Base-by-base conservation (phyloP, 2,888 invertebrate species). In the Drosophila rellima region DNA sequence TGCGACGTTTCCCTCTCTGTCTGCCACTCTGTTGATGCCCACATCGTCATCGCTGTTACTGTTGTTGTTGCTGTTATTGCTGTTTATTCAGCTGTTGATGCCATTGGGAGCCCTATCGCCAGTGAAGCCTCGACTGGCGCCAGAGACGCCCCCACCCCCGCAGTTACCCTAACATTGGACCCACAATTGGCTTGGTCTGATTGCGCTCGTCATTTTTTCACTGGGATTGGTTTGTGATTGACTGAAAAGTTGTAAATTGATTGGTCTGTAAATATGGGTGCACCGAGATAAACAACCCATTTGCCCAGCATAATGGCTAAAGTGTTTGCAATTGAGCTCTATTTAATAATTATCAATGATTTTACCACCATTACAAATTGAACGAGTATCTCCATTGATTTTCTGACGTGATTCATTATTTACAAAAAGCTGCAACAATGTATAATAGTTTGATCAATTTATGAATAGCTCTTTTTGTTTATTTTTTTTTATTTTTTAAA, bases 81-180 rank as follows among this genome's bases (percentile, higher is more conserved):
- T 80, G 78, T 79, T 85, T 73, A 79, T 85, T 72, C 82, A 82
- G 80, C 86, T 82, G 81, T 66, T 72, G 71, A 66, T 69, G 66
- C 65, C 15, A 44, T 55, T 42, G 45, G 45, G 44, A 35, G 56
- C 17, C 56, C 45, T 35, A 57, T 56, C 57, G 31, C 48, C 68
- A 60, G 48, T 54, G 54, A 44, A 69, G 57, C 50, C 55, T 50
- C 63, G 65, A 51, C 72, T 67, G 83, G 88, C 70, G 74, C 74
- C 82, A 37, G 20, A 23, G 29, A 44, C 56, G 52, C 20, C 23
- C 44, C 33, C 29, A 4, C 26, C 52, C 48, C 45, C 15, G 39
- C 47, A 35, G 47, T 37, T 60, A 33, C 60, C 17, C 35, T 54
- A 37, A 31, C 62, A 67, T 44, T 48, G 47, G 51, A 42, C 51